Base-by-base conservation (phyloP, 2,113 vertebrate species). In the Sterrhoptilus dennistouni region DNA sequence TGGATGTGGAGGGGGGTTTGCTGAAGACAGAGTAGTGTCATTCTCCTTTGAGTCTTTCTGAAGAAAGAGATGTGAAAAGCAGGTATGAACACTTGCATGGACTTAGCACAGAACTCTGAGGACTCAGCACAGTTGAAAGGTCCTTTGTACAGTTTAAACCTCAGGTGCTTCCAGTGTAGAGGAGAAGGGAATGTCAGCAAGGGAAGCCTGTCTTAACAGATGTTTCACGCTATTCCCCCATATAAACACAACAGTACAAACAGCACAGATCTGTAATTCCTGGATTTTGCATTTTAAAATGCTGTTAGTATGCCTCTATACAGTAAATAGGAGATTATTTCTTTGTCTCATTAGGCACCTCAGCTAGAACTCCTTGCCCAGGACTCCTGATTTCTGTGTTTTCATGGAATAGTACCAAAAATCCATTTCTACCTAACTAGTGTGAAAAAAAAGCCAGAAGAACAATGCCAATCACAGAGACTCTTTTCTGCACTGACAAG, bases 151-250 rank as follows among this genome's bases (percentile, higher is more conserved):
- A n/a, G 25, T 19, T 78, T 42, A 92, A 86, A 95, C 14, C 28
- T 19, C 45, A 75, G 13, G 42, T 42, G 31, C 8, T 63, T 54
- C 33, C 61, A 50, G 21, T 0, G 18, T 1, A 35, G 35, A 68
- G 45, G 8, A 12, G 28, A 70, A 5, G 11, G 22, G 8, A 60
- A 40, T 0, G 0, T 5, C n/a, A 77, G 56, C 11, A 59, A 57
- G 11, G 60, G 78, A 87, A 87, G 47, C 8, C 14, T 8, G 15
- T 47, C 52, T 42, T 40, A 74, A 35, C 29, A 59, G 44, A 52
- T 40, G 19, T 57, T 77, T 81, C 40, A 42, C 38, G 33, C 33
- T 40, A 15, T 29, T 82, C 82, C 29, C 23, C 35, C 47, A 12
- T 4, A 85, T 14, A 78, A 87, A 87, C 42, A 84, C 9, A 6